These are phyloP conservation scores for Oscheius onirici DNA, from an alignment of 2,888 invertebrate genomes.

Conservation along the genomic window DNA sequence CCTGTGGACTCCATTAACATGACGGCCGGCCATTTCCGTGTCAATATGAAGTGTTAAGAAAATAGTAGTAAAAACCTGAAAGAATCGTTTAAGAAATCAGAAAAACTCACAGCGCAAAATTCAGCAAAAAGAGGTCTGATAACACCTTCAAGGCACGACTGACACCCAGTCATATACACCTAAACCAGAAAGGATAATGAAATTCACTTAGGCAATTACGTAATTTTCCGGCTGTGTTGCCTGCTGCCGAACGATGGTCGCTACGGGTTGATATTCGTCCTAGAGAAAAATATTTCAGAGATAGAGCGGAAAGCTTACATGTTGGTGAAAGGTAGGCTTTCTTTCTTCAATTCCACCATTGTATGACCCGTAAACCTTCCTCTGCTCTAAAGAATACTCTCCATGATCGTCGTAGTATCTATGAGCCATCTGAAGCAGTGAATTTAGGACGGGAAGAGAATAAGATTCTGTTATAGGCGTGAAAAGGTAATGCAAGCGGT, in stretches of 20 bases:
- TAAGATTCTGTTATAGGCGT: conserved; percentile 6
- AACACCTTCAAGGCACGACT: conserved; percentile 33
- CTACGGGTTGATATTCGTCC: conserved; percentile 23
- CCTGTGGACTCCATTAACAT: conserved; percentile 34
- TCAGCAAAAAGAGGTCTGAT: conserved; percentile 43
- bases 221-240: not conserved
- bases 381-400: conserved; percentile 22
- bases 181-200: not conserved
- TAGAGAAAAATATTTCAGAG: not conserved
- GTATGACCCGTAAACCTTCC: conserved; percentile 24
- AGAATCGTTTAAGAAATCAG: not conserved
- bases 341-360: conserved; percentile 26
- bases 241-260: not conserved
- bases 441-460: not conserved
- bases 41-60: conserved; percentile 44
- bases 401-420: conserved; percentile 23
- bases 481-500: conserved; percentile 18
- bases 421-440: conserved; percentile 5
- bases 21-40: conserved; percentile 41
- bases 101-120: conserved; percentile 31
- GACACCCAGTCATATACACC: conserved; percentile 30
- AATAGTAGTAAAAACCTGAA: conserved; percentile 37
- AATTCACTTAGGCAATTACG: not conserved
- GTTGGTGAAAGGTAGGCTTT: conserved; percentile 8
- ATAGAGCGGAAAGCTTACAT: not conserved